Conservation (phyloP, 1,140 invertebrate species). For the Dendroctonus valens region DNA sequence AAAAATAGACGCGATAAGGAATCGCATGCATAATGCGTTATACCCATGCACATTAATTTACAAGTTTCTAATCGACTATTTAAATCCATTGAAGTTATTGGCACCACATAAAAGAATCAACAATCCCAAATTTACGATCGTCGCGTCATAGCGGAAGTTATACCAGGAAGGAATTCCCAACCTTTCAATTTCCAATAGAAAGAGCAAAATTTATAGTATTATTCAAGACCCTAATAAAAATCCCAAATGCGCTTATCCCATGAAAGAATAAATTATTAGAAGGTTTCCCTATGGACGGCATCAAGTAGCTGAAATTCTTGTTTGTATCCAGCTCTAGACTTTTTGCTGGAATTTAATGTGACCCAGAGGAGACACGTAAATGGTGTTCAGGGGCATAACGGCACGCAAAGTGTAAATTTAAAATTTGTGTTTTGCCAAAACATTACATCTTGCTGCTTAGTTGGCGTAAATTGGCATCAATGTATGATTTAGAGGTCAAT, state of each 20-base stretch:
- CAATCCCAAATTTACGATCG: too few relatives aligned
- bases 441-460: background rate
- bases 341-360: slow-evolving; percentile 31
- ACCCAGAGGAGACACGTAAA: slow-evolving; percentile 27
- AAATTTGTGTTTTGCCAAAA: slow-evolving; percentile 21
- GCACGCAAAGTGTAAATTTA: slow-evolving; percentile 32
- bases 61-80: too few relatives aligned
- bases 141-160: too few relatives aligned
- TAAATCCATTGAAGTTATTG: too few relatives aligned
- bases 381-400: slow-evolving; percentile 24
- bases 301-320: slow-evolving; percentile 34
- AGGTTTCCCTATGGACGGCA: slow-evolving; percentile 32
- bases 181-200: slow-evolving; percentile 22
- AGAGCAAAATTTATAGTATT: slow-evolving; percentile 22
- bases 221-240: slow-evolving; percentile 27
- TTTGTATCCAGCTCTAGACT: slow-evolving; percentile 28
- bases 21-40: too few relatives aligned
- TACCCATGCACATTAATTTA: too few relatives aligned
- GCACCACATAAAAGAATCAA: too few relatives aligned
- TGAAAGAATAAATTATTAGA: slow-evolving; percentile 36
- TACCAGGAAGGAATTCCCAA: slow-evolving; percentile 4
- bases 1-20: too few relatives aligned
- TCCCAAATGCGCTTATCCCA: slow-evolving; percentile 30
- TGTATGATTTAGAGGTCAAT: too few relatives aligned
- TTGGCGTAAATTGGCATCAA: too few relatives aligned